Evolutionary conservation across 2,888 invertebrate genomes (phyloP).

Genomic region (Cephus pygmeus): DNA sequence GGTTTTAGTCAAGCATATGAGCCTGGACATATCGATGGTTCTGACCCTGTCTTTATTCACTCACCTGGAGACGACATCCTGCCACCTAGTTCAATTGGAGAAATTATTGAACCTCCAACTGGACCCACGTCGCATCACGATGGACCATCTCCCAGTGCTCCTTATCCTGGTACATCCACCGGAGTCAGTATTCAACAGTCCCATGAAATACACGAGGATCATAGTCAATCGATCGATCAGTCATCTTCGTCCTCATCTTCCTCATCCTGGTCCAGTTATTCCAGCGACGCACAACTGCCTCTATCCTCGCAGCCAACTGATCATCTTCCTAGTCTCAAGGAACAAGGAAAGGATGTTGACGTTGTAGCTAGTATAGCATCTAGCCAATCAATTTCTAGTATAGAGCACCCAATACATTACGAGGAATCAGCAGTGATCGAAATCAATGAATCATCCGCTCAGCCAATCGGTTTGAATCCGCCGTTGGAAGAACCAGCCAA

Average conservation of each 20-base stretch:
- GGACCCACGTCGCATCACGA: neutral
- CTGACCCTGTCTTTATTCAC: neutral
- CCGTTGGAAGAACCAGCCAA: constrained; percentile 28
- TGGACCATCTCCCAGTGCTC: neutral
- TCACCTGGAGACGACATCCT: neutral
- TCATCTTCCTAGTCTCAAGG: constrained; percentile 8
- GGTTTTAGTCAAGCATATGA: constrained; percentile 1
- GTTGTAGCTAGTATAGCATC: constrained; percentile 75
- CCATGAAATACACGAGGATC: constrained; percentile 16
- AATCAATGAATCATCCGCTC: constrained; percentile 28
- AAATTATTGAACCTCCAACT: constrained; percentile 10
- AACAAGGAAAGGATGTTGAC: constrained; percentile 64
- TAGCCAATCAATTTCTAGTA: constrained; percentile 76
- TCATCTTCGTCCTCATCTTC: neutral
- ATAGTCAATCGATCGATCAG: constrained; percentile 10
- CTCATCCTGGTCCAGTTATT: neutral
- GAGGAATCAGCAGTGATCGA: constrained; percentile 79
- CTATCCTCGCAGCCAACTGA: neutral
- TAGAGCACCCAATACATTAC: constrained; percentile 79
- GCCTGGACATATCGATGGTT: constrained; percentile 28
- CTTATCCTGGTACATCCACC: neutral
- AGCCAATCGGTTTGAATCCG: constrained; percentile 22
- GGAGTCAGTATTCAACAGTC: constrained; percentile 11
- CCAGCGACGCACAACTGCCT: neutral
- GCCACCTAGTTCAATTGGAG: neutral